These are phyloP conservation scores for Rhinogobio ventralis DNA, from an alignment of 2,797 vertebrate genomes.

Conservation along the genomic window DNA sequence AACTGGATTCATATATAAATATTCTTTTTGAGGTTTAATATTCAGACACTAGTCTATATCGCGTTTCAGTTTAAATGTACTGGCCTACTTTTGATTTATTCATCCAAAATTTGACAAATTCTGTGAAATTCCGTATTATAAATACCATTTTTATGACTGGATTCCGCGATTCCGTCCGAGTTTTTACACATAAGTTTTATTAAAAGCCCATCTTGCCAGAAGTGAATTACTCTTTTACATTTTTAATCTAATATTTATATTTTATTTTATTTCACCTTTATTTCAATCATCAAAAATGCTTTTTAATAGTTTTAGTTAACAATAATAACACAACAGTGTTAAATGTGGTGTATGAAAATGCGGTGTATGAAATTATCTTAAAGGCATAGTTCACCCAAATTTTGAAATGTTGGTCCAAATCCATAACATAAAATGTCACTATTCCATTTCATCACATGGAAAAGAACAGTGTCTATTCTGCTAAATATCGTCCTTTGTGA, in stretches of 20 bases:
- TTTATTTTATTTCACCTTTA: background rate
- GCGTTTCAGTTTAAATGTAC: too few species aligned
- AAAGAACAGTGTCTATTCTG: background rate
- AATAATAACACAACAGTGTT: background rate
- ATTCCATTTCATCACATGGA: background rate
- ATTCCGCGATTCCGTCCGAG: too few species aligned
- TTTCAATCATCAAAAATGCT: background rate
- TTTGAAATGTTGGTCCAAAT: background rate
- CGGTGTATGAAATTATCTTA: background rate
- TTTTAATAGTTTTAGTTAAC: background rate
- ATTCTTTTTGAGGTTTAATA: too few species aligned
- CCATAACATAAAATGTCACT: background rate
- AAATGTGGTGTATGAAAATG: background rate
- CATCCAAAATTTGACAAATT: too few species aligned
- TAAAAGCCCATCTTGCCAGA: too few species aligned
- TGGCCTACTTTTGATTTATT: too few species aligned
- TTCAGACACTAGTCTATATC: too few species aligned
- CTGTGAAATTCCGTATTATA: too few species aligned
- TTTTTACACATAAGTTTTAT: too few species aligned
- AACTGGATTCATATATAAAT: too few species aligned
- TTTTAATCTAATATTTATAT: background rate
- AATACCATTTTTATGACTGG: too few species aligned
- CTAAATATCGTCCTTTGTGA: background rate
- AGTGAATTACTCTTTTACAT: background rate
- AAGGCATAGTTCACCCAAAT: background rate